Evolutionary conservation across 1,140 invertebrate genomes (phyloP).

Genomic region (Philotrypesis tridentata): DNA sequence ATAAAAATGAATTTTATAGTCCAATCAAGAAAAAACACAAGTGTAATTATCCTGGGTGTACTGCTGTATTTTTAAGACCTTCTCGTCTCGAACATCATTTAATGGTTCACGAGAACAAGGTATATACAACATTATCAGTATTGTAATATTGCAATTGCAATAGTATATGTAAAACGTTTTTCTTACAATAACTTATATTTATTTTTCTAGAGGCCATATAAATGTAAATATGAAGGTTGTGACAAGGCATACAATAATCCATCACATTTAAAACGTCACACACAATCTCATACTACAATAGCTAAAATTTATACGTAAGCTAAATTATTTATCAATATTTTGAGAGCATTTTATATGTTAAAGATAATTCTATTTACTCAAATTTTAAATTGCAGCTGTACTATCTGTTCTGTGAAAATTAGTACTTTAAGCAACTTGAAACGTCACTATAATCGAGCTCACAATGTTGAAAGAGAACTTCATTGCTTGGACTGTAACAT

Average conservation of each 20-base stretch:
- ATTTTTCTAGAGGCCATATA: conserved; percentile 44
- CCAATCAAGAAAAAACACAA: background rate
- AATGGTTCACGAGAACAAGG: conserved; percentile 35
- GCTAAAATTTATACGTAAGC: conserved; percentile 39
- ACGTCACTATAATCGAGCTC: conserved; percentile 45
- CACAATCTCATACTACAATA: conserved; percentile 20
- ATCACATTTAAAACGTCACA: conserved; percentile 47
- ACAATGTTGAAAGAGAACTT: conserved; percentile 20
- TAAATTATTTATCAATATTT: background rate
- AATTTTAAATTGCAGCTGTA: conserved; percentile 43
- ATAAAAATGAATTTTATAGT: background rate
- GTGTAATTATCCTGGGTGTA: conserved; percentile 22
- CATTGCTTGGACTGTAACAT: conserved; percentile 38
- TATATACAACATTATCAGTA: background rate
- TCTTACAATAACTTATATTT: background rate
- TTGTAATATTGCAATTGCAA: background rate
- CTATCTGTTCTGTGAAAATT: conserved; percentile 22
- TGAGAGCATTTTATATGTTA: background rate
- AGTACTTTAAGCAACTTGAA: conserved; percentile 48
- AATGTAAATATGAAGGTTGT: conserved; percentile 40
- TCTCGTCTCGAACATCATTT: conserved; percentile 32
- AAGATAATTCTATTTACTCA: background rate
- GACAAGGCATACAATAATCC: conserved; percentile 44
- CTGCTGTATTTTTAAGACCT: conserved; percentile 18
- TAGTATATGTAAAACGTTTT: background rate